phyloP scores from a whole-genome alignment of 2,888 invertebrate species.

The Alentia gelatinosa region DNA sequence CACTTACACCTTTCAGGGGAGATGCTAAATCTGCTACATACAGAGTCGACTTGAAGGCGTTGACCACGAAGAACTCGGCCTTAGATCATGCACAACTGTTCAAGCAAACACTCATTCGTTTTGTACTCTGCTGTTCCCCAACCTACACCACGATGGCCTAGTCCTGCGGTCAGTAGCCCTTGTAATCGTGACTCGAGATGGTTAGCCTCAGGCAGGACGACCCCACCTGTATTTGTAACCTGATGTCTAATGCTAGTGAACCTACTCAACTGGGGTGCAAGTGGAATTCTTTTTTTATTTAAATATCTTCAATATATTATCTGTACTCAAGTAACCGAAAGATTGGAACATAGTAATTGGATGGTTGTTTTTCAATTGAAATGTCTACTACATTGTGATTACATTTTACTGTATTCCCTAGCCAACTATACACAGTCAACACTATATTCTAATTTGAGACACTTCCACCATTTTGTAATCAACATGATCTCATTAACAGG shows the following conservation, averaged over 20 bases:
- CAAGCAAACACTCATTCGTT: not conserved
- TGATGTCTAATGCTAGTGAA: not conserved
- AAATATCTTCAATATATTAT: not conserved
- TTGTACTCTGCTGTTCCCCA: not conserved
- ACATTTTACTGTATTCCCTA: slow-evolving; percentile 44
- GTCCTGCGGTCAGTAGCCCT: not conserved
- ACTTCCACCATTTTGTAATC: not conserved
- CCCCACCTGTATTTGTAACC: not conserved
- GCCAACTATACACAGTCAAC: slow-evolving; percentile 35
- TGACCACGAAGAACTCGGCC: not conserved
- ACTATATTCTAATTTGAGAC: slow-evolving; percentile 12
- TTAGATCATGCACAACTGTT: not conserved
- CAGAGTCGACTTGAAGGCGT: not conserved
- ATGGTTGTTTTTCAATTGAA: not conserved
- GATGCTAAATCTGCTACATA: not conserved
- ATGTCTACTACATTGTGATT: slow-evolving; percentile 9
- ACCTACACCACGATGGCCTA: not conserved
- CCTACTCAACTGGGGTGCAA: not conserved
- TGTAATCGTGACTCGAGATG: not conserved
- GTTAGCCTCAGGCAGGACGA: not conserved
- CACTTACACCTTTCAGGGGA: slow-evolving; percentile 22
- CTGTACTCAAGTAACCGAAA: not conserved
- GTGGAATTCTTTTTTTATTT: not conserved
- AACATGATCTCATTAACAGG: not conserved
- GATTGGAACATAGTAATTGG: not conserved